phyloP scores from a whole-genome alignment of 2,113 vertebrate genomes.

The Pogona vitticeps region DNA sequence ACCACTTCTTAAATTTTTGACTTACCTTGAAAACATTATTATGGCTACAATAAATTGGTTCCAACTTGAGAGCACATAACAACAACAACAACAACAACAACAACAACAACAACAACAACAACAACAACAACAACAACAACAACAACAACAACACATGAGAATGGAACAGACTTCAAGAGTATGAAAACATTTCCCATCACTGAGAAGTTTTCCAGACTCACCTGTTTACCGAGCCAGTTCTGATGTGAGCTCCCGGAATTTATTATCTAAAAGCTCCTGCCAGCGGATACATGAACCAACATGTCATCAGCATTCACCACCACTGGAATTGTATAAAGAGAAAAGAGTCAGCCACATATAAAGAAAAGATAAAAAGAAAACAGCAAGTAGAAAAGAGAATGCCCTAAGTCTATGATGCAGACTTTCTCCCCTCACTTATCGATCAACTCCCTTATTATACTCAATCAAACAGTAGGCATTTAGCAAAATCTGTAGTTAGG shows the following conservation, averaged over 20 bases:
- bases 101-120: no score
- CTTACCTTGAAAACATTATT: no score
- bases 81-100: no score
- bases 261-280: slow-evolving; percentile 52
- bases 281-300: slow-evolving; percentile 8
- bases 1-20: no score
- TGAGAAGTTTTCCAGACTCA: slow-evolving; percentile 3
- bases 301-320: slow-evolving; percentile 79
- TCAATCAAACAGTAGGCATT: not conserved
- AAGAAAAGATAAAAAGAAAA: slow-evolving; percentile 75
- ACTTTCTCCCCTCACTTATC: slow-evolving; percentile 65
- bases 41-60: no score
- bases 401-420: slow-evolving; percentile 73
- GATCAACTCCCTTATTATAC: slow-evolving; percentile 52
- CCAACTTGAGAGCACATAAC: no score
- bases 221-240: slow-evolving; percentile 45
- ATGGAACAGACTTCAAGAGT: not conserved
- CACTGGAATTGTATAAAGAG: slow-evolving; percentile 55
- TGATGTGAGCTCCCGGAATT: not conserved
- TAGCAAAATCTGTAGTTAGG: not conserved
- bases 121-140: no score
- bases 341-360: slow-evolving; percentile 63
- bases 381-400: slow-evolving; percentile 73
- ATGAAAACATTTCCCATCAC: not conserved
- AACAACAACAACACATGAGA: not conserved